Base-by-base conservation (phyloP, 2,888 invertebrate species). In the Sminthurides aquaticus region DNA sequence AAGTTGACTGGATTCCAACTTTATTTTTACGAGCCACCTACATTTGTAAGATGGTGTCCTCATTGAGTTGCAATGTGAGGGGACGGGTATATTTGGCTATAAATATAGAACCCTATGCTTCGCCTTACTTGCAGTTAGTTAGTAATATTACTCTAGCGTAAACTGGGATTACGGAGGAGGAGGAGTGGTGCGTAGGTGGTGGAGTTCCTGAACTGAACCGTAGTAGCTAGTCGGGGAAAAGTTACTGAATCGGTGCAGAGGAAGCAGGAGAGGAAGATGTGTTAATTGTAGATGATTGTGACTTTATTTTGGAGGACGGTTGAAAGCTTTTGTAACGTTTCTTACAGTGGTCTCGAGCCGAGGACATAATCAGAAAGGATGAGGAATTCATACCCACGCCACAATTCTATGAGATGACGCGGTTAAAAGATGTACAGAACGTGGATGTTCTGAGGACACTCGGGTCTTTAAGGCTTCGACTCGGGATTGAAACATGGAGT, bases 321-420 rank as follows among this genome's bases (percentile, higher is more conserved):
- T 49, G n/a, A 49, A 3, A 20, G 49, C 3, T 43, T n/a, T n/a
- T n/a, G n/a, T n/a, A n/a, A n/a, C 22, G 11, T 15, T 52, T 20
- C 18, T 43, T 20, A 52, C 22, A 55, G 55, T 55, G 55, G 55
- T 3, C 22, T 18, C 25, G 22, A 2, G 55, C 55, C 18, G 18
- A 20, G 22, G 55, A 55, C 2, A 55, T 55, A 24, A 18, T 55
- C 3, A 18, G 18, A 18, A 55, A 25, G 20, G 22, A 25, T 3
- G 15, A 55, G 15, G n/a, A 24, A 3, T 55, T 55, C 55, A 2
- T 55, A 11, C 55, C 55, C 22, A 18, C 55, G 18, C 55, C 55
- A 20, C 55, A 55, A 15, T 55, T 11, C 25, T 55, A 55, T 55
- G 55, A 55, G 25, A 55, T 55, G 55, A 55, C 55, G 2, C 2